These are phyloP conservation scores for Drosophila diplacantha DNA, from an alignment of 2,888 invertebrate genomes.

Conservation along the genomic window DNA sequence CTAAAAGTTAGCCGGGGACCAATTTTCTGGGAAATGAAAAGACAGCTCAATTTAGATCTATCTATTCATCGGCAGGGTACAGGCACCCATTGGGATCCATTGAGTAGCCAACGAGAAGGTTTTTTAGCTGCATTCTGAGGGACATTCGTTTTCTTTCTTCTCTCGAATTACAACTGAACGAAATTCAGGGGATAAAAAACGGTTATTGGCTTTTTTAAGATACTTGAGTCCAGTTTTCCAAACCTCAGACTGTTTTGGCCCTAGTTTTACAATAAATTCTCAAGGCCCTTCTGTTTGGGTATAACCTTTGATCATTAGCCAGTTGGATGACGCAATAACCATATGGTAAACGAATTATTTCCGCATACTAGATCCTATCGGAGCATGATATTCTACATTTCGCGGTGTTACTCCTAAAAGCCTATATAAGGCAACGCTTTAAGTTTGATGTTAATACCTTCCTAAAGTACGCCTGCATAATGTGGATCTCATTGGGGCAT, in stretches of 20 bases:
- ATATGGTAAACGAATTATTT: slow-evolving; percentile 1
- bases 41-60: neutral
- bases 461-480: neutral
- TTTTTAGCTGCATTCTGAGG: neutral
- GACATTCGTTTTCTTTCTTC: too few species aligned
- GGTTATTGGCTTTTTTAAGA: too few species aligned
- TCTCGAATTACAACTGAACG: too few species aligned
- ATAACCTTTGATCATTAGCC: slow-evolving; percentile 11
- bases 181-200: too few species aligned
- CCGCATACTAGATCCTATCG: neutral
- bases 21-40: neutral
- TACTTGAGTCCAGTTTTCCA: too few species aligned
- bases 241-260: neutral
- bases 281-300: neutral
- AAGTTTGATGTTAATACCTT: neutral
- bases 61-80: neutral
- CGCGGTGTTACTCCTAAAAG: neutral
- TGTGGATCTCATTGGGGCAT: slow-evolving; percentile 2
- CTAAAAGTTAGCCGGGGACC: neutral
- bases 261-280: neutral
- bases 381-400: slow-evolving; percentile 2
- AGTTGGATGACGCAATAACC: slow-evolving; percentile 3
- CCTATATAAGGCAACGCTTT: slow-evolving; percentile 7
- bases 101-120: neutral
- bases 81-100: too few species aligned